These are phyloP conservation scores for Actinernus sp. DNA, from an alignment of 92 coral and sea anemone genomes.

Conservation along the genomic window DNA sequence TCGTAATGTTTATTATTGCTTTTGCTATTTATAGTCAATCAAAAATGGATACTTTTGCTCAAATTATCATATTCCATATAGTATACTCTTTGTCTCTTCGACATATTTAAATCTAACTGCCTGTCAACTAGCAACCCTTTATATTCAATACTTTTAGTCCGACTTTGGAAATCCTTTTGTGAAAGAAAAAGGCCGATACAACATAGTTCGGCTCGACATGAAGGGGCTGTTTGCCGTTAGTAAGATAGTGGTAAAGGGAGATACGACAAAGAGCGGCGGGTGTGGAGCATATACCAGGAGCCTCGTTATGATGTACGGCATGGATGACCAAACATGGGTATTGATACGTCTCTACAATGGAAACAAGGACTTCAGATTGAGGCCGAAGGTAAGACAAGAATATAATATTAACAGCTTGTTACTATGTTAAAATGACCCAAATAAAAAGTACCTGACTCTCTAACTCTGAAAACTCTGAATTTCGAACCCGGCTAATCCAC, in stretches of 20 bases:
- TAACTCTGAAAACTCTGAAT: too few species aligned
- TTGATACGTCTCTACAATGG: constrained; percentile 33
- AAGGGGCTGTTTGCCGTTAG: constrained; percentile 37
- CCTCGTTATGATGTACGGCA: constrained; percentile 8
- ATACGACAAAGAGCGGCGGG: not conserved
- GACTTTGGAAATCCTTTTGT: constrained; percentile 32
- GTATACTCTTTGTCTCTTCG: too few species aligned
- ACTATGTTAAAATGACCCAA: too few species aligned
- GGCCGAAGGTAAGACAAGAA: too few species aligned
- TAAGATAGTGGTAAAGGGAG: constrained; percentile 27
- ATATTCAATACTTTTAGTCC: constrained; percentile 4
- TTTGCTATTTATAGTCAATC: too few species aligned
- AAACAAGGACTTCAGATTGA: constrained; percentile 23
- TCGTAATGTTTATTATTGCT: too few species aligned
- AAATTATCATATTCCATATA: too few species aligned
- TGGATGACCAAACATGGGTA: constrained; percentile 19
- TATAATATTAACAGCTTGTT: too few species aligned
- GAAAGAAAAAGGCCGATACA: not conserved
- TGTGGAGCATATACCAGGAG: constrained; percentile 8
- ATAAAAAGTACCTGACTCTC: too few species aligned
- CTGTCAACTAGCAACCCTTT: not conserved
- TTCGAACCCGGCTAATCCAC: too few species aligned
- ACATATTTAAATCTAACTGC: too few species aligned
- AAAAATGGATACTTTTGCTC: too few species aligned
- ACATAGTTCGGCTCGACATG: constrained; percentile 32